These are phyloP conservation scores for Oreortyx pictus DNA, from an alignment of 2,797 vertebrate species.

Conservation along the genomic window DNA sequence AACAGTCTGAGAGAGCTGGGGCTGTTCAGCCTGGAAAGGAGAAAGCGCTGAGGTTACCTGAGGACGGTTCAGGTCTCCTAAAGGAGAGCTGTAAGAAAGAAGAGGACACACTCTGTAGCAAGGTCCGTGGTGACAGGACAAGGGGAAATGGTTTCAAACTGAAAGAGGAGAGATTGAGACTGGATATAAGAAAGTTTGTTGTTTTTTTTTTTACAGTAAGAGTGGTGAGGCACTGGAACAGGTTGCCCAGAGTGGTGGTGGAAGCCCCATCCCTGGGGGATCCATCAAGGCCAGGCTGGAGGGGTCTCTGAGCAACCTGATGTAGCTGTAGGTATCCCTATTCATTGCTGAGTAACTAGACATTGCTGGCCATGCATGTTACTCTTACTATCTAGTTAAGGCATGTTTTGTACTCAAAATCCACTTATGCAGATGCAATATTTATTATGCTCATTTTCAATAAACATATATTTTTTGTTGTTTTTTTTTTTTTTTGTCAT, in stretches of 20 bases:
- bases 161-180: background rate
- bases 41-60: background rate
- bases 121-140: background rate
- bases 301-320: background rate
- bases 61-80: background rate
- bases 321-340: background rate
- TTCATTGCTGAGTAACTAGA: background rate
- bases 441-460: constrained; percentile 20
- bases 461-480: background rate
- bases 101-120: background rate
- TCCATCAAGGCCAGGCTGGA: background rate
- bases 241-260: background rate
- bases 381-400: background rate
- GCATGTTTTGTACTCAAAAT: background rate
- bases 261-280: background rate
- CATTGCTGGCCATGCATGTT: background rate
- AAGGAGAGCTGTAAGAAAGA: background rate
- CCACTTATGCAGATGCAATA: background rate
- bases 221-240: background rate
- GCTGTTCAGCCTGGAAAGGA: background rate
- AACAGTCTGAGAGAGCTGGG: background rate
- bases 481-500: background rate
- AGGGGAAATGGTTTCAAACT: background rate
- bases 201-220: background rate
- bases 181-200: background rate